phyloP scores from a whole-genome alignment of 2,113 vertebrate species.

The Athene noctua region DNA sequence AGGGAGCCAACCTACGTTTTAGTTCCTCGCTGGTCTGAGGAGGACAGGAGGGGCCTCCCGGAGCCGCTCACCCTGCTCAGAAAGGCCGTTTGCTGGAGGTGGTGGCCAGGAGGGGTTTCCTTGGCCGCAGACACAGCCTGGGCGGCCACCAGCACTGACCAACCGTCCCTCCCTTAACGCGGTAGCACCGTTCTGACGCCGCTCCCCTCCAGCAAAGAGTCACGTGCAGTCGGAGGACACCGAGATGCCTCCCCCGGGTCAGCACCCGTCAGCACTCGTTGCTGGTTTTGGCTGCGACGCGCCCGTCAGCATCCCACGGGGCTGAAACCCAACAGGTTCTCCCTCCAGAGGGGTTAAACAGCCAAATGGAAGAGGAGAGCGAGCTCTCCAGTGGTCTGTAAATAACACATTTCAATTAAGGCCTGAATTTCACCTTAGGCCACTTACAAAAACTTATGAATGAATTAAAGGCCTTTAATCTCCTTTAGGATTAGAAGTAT shows the following conservation, averaged over 20 bases:
- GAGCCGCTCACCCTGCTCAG: neutral
- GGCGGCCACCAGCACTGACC: neutral
- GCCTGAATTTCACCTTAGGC: neutral
- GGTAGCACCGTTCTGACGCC: rapidly evolving
- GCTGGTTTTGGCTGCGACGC: rapidly evolving
- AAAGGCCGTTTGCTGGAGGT: neutral
- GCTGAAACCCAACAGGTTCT: neutral
- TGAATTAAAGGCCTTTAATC: neutral
- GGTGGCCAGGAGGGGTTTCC: neutral
- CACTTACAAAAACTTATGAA: neutral
- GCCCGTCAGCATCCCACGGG: rapidly evolving
- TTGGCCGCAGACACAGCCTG: neutral
- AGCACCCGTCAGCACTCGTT: rapidly evolving
- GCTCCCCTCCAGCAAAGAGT: neutral
- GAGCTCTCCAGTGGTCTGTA: neutral
- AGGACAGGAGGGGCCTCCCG: neutral
- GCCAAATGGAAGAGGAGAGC: neutral
- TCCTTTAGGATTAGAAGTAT: neutral
- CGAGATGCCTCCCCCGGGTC: neutral
- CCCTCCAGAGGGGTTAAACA: neutral
- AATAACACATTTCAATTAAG: neutral
- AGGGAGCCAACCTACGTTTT: neutral
- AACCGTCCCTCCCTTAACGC: rapidly evolving
- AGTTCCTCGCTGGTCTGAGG: neutral
- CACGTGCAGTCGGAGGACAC: rapidly evolving